Conservation (phyloP, 2,888 invertebrate genomes). For the Embidobia sp. region DNA sequence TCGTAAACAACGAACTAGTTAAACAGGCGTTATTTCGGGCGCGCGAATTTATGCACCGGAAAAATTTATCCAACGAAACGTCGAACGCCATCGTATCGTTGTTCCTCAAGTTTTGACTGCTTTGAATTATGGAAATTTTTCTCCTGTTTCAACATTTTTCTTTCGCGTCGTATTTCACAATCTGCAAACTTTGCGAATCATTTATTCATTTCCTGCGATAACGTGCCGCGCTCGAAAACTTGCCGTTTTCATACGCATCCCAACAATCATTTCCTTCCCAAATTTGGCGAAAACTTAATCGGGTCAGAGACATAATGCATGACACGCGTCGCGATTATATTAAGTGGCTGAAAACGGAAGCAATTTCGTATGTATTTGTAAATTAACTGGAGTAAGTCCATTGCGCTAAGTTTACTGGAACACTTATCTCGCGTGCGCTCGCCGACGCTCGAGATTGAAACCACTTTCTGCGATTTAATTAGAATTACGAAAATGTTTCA, state of each 20-base stretch:
- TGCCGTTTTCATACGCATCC: conserved; percentile 3
- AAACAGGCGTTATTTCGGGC: conserved; percentile 44
- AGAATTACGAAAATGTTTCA: conserved; percentile 45
- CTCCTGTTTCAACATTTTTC: conserved; percentile 39
- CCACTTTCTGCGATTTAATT: conserved; percentile 47
- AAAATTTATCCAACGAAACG: conserved; percentile 35
- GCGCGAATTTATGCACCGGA: conserved; percentile 27
- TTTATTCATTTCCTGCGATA: conserved; percentile 52
- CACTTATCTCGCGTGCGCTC: conserved; percentile 34
- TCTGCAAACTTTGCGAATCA: conserved; percentile 49
- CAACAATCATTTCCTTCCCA: conserved; percentile 8
- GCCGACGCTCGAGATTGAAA: conserved; percentile 21
- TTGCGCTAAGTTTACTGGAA: conserved; percentile 26
- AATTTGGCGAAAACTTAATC: conserved; percentile 13
- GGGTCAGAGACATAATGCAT: not conserved
- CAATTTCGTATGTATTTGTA: conserved; percentile 39
- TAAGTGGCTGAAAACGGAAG: conserved; percentile 24
- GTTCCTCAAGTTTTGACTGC: conserved; percentile 37
- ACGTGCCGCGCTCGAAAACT: conserved; percentile 12
- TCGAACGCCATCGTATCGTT: conserved; percentile 41
- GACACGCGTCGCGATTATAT: conserved; percentile 16
- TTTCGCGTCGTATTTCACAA: conserved; percentile 39
- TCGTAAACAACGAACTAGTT: conserved; percentile 46
- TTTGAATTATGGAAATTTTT: conserved; percentile 59
- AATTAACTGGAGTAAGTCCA: conserved; percentile 26